phyloP scores from a whole-genome alignment of 37 sponge, comb jelly and placozoan genomes.

The Theonella swinhoei region DNA sequence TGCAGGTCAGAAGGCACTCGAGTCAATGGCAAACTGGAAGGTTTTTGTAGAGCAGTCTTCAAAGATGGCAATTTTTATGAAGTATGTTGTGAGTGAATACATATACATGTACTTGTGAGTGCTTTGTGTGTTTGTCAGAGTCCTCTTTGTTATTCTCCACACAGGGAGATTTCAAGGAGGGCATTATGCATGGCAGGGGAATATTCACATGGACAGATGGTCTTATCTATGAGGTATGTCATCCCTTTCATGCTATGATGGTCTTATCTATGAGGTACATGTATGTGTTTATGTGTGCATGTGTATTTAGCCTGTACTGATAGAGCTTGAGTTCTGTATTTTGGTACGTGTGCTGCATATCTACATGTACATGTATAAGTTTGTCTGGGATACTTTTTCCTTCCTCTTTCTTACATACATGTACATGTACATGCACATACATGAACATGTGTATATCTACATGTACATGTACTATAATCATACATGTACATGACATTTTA shows the following conservation, averaged over 20 bases:
- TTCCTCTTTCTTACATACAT: no score
- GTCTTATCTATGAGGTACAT: background rate
- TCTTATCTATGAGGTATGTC: slow-evolving; percentile 72
- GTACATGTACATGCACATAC: no score
- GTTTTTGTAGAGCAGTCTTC: slow-evolving; percentile 34
- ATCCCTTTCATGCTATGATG: no score
- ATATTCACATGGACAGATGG: slow-evolving; percentile 76
- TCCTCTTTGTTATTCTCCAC: no score
- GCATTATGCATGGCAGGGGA: slow-evolving; percentile 82
- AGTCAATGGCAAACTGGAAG: slow-evolving; percentile 37
- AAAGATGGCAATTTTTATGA: slow-evolving; percentile 55
- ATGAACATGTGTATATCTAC: no score
- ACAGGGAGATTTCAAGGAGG: slow-evolving; percentile 75
- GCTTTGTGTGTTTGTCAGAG: no score
- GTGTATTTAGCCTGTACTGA: slow-evolving; percentile 34
- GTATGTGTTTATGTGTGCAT: background rate
- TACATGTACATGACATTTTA: no score
- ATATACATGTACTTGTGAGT: no score
- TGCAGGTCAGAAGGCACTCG: slow-evolving; percentile 23
- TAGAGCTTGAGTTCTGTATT: slow-evolving; percentile 48
- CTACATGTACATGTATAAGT: no score
- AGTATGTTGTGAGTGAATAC: slow-evolving; percentile 18
- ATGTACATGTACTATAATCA: no score
- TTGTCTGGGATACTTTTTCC: no score
- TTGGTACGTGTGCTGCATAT: no score